Evolutionary conservation across 2,888 invertebrate genomes (phyloP), one percentile per base, ranked within the genome.

Genomic region (Taenaris catops): DNA sequence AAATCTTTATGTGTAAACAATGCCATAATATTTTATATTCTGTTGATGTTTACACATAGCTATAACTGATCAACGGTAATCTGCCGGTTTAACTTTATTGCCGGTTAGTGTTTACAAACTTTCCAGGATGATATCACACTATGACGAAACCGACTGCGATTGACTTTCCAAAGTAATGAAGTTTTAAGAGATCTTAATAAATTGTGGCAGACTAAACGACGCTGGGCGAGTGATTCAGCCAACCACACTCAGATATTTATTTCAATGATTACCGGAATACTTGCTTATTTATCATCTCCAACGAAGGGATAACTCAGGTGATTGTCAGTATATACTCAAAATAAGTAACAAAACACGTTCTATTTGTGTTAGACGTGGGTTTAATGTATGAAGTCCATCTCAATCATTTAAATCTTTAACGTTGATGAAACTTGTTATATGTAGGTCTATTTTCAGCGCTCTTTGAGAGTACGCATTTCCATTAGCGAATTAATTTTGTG

Each of bases 111-210:
- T 36, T 25, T 21, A 37, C 36, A 31, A 29, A 31, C 21, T 26
- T 39, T 26, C 16, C 16, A 31, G 12, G 21, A 43, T 40, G 35
- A 36, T 40, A 34, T 43, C 33, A 39, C 25, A 25, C 20, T 19
- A 34, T 36, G 36, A 36, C 36, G 27, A 26, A 36, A 39, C 17
- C 14, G 4, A 28, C 8, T 4, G 4, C 28, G 16, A 29, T 26
- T 35, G 21, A 24, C 28, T 32, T 35, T 35, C 21, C 18, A 23
- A 32, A 18, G 18, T 8, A 8, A 8, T 36, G 20, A 10, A 26
- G 25, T 27, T 10, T 12, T 17, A 8, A 16, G 20, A 34, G 17
- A 25, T 25, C 8, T 12, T 37, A 24, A 41, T 23, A 25, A 35
- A 34, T 26, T 20, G 21, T 34, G 34, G 12, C 28, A 33, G 33